A percentile compares a stretch with the other conserved stretches of the same genome.
These are phyloP conservation scores for Cyprinella venusta DNA, from an alignment of 2,797 vertebrate genomes.

Conservation along the genomic window DNA sequence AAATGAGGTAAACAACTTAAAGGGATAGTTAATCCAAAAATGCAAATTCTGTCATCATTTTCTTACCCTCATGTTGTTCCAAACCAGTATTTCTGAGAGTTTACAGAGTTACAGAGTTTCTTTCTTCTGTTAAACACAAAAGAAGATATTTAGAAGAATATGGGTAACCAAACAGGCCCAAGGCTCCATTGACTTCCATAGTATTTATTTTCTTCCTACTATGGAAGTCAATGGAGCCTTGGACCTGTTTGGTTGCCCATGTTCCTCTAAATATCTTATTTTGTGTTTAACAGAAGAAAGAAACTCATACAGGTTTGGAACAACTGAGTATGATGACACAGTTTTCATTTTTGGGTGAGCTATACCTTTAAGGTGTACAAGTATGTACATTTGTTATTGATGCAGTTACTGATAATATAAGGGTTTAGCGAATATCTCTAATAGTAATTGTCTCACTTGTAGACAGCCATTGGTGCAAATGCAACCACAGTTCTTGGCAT, in stretches of 20 bases:
- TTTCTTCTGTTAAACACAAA: too few species aligned
- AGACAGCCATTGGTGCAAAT: slow-evolving; percentile 82
- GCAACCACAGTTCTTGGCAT: slow-evolving; percentile 79
- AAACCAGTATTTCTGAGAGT: too few species aligned
- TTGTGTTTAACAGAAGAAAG: background rate
- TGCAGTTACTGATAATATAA: background rate
- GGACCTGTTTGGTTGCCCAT: too few species aligned
- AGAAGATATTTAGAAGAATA: background rate
- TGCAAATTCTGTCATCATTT: background rate
- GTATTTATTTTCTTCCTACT: too few species aligned
- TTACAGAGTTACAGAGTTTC: too few species aligned
- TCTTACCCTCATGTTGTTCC: background rate
- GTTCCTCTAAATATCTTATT: background rate
- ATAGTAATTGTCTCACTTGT: slow-evolving; percentile 47
- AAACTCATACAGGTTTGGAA: background rate
- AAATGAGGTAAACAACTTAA: background rate
- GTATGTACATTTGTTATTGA: background rate
- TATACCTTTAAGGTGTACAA: background rate
- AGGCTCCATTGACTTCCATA: background rate
- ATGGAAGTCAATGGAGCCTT: too few species aligned
- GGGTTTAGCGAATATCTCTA: background rate
- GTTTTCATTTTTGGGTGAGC: background rate
- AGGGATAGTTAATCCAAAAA: background rate
- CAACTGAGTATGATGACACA: background rate
- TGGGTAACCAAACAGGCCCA: too few species aligned